phyloP scores from a whole-genome alignment of 2,888 invertebrate species.

The Autographa gamma region DNA sequence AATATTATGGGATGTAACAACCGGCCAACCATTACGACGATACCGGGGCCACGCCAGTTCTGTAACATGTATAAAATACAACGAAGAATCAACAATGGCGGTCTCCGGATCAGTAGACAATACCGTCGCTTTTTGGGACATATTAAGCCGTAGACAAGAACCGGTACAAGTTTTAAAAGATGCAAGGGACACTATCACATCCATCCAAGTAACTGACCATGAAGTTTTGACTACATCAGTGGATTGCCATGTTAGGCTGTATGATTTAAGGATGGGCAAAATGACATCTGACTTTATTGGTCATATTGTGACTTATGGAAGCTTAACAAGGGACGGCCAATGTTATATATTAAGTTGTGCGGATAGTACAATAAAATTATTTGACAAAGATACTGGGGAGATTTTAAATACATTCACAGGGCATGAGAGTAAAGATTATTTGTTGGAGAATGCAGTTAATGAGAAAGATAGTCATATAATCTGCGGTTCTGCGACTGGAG shows the following conservation, averaged over 20 bases:
- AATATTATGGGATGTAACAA: slow-evolving; percentile 98
- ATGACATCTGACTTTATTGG: slow-evolving; percentile 95
- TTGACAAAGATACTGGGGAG: slow-evolving; percentile 93
- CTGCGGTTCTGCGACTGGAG: slow-evolving; percentile 96
- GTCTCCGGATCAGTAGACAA: slow-evolving; percentile 98
- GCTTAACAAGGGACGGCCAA: slow-evolving; percentile 97
- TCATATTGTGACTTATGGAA: slow-evolving; percentile 94
- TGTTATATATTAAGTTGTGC: slow-evolving; percentile 96
- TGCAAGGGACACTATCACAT: slow-evolving; percentile 97
- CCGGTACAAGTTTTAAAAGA: slow-evolving; percentile 92
- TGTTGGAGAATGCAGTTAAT: slow-evolving; percentile 96
- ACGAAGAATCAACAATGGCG: slow-evolving; percentile 97
- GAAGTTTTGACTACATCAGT: slow-evolving; percentile 97
- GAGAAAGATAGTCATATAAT: slow-evolving; percentile 95
- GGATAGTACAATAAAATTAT: slow-evolving; percentile 94
- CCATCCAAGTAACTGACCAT: slow-evolving; percentile 94
- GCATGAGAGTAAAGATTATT: slow-evolving; percentile 94
- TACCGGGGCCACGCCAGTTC: slow-evolving; percentile 96
- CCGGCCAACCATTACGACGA: slow-evolving; percentile 95
- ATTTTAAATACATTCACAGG: slow-evolving; percentile 92
- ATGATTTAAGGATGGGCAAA: slow-evolving; percentile 96
- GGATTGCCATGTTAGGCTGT: slow-evolving; percentile 95
- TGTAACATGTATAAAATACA: slow-evolving; percentile 95
- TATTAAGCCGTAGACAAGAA: slow-evolving; percentile 80
- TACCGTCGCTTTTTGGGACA: slow-evolving; percentile 97